phyloP scores from a whole-genome alignment of 92 coral and sea anemone species.

The Epizoanthus rinbou region DNA sequence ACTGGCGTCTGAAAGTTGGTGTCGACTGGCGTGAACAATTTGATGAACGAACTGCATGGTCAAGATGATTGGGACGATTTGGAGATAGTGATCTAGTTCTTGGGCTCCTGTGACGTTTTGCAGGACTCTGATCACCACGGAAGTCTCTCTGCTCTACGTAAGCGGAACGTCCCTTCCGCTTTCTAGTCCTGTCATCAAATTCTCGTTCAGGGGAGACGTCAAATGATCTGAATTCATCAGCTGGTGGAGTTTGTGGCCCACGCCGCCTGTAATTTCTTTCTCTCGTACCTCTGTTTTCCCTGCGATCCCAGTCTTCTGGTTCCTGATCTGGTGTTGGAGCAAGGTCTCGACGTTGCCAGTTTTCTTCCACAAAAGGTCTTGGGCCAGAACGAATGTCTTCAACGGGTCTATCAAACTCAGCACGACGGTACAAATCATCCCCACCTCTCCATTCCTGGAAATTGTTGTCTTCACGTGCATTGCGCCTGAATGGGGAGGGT shows the following conservation, averaged over 20 bases:
- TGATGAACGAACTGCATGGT: constrained; percentile 45
- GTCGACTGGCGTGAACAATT: constrained; percentile 79
- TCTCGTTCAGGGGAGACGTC: constrained; percentile 67
- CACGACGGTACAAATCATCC: constrained; percentile 59
- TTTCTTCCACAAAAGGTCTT: constrained; percentile 57
- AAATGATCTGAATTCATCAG: constrained; percentile 67
- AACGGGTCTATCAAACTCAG: constrained; percentile 68
- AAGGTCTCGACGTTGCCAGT: constrained; percentile 75
- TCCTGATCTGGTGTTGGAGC: constrained; percentile 59
- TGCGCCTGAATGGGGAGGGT: constrained; percentile 72
- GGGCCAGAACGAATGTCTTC: constrained; percentile 61
- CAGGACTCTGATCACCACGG: constrained; percentile 66
- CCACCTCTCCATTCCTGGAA: constrained; percentile 77
- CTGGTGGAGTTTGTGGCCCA: constrained; percentile 80
- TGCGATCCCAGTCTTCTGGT: constrained; percentile 80
- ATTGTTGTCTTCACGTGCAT: constrained; percentile 71
- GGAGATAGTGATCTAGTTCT: constrained; percentile 91
- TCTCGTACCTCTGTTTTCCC: constrained; percentile 70
- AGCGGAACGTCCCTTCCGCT: constrained; percentile 76
- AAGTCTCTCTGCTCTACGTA: constrained; percentile 63
- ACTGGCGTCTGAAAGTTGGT: constrained; percentile 70
- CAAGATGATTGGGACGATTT: constrained; percentile 54
- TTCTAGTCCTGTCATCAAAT: constrained; percentile 72
- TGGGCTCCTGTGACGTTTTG: constrained; percentile 79
- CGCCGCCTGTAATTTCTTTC: constrained; percentile 72